Evolutionary conservation across 2,888 invertebrate species (phyloP).

Genomic region (Ectemnius lituratus): DNA sequence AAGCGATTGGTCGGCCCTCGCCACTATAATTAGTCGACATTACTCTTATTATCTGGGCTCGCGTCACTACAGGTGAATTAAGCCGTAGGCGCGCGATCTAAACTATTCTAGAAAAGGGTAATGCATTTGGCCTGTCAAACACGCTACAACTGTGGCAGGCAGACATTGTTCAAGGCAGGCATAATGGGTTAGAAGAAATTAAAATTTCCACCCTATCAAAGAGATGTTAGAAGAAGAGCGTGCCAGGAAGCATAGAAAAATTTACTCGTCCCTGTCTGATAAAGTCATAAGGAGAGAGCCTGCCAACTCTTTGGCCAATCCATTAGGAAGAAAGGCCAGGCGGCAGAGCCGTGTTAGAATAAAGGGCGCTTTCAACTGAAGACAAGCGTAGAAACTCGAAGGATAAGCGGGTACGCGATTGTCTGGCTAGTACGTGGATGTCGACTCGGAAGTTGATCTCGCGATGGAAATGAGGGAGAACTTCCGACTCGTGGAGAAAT

Average conservation of each 20-base stretch:
- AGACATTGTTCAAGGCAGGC: too few relatives aligned
- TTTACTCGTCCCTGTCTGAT: not conserved
- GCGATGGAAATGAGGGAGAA: not conserved
- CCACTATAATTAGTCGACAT: conserved; percentile 67
- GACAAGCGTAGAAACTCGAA: conserved; percentile 7
- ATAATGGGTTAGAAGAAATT: not conserved
- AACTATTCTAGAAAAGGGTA: too few relatives aligned
- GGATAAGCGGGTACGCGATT: not conserved
- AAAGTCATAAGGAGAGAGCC: too few relatives aligned
- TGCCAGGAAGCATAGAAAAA: not conserved
- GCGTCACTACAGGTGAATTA: conserved; percentile 61
- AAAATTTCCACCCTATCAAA: not conserved
- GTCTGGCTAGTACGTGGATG: not conserved
- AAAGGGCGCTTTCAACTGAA: not conserved
- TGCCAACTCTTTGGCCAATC: not conserved
- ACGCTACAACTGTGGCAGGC: too few relatives aligned
- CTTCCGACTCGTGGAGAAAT: not conserved
- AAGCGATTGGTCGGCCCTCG: conserved; percentile 49
- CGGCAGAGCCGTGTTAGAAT: not conserved
- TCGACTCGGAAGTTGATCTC: not conserved
- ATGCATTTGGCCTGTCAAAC: too few relatives aligned
- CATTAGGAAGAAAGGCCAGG: not conserved
- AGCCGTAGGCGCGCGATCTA: conserved; percentile 51
- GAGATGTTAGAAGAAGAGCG: not conserved
- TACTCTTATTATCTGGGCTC: conserved; percentile 68